A percentile compares a stretch with the other conserved stretches of the same genome.
These are phyloP conservation scores for Enteromius treurensis DNA, from an alignment of 2,797 vertebrate species.

Conservation along the genomic window DNA sequence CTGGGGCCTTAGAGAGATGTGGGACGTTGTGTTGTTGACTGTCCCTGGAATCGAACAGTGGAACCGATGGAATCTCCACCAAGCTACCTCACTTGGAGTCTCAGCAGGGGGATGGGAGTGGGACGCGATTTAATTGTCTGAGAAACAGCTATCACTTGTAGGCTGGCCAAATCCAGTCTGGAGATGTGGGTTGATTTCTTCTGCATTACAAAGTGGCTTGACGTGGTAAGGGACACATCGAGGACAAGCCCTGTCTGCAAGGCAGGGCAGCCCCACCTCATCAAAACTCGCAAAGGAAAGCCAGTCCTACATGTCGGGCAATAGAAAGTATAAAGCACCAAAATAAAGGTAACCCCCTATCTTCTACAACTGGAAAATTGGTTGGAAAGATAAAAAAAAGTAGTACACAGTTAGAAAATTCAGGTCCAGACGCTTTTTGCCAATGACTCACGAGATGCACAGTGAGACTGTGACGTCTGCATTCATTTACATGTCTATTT, in stretches of 20 bases:
- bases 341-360: not conserved
- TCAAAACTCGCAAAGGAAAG: not conserved
- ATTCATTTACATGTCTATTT: conserved; percentile 32
- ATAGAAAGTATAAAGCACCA: not conserved
- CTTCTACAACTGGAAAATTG: too few relatives aligned
- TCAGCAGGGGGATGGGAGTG: conserved; percentile 26
- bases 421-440: not conserved
- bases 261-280: conserved; percentile 8
- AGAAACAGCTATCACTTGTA: conserved; percentile 66
- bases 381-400: conserved; percentile 7
- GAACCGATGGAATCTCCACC: conserved; percentile 17
- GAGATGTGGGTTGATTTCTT: conserved; percentile 69
- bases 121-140: conserved; percentile 73
- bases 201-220: conserved; percentile 72
- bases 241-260: conserved; percentile 55
- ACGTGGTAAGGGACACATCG: conserved; percentile 52
- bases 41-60: conserved; percentile 18
- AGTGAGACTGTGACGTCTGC: conserved; percentile 26
- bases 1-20: conserved; percentile 39
- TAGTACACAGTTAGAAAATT: not conserved
- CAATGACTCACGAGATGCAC: conserved; percentile 32
- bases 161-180: conserved; percentile 59
- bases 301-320: not conserved
- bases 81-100: conserved; percentile 31
- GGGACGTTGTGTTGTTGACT: conserved; percentile 45